These are phyloP conservation scores for Coelopa frigida DNA, from an alignment of 1,140 invertebrate species.

Conservation along the genomic window DNA sequence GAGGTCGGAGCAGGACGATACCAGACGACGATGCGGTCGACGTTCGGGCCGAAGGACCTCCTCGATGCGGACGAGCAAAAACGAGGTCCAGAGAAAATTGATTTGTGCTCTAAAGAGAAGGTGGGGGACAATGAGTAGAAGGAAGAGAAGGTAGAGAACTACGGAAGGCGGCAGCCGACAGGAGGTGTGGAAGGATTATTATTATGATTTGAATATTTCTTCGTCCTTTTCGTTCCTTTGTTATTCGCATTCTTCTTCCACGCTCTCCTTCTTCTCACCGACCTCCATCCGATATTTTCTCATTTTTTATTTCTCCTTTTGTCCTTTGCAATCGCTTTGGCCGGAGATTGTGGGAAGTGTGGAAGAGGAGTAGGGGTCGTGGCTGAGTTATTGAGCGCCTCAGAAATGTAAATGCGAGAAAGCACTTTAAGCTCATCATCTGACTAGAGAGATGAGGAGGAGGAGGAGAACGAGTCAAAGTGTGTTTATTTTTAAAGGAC, in stretches of 20 bases:
- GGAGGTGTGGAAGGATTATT: constrained; percentile 7
- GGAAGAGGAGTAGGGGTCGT: too few relatives aligned
- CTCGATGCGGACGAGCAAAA: background rate
- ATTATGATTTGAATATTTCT: constrained; percentile 1
- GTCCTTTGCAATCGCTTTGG: too few relatives aligned
- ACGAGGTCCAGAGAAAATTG: constrained; percentile 7
- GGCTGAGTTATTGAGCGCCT: too few relatives aligned
- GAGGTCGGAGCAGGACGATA: background rate
- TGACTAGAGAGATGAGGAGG: background rate
- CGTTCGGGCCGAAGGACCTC: background rate
- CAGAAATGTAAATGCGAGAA: constrained; percentile 8
- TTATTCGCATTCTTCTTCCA: constrained; percentile 16
- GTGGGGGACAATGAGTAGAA: background rate
- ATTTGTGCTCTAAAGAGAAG: constrained; percentile 4
- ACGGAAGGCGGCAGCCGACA: background rate
- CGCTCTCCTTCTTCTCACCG: background rate
- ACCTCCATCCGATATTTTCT: constrained; percentile 7
- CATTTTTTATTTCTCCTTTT: constrained; percentile 10
- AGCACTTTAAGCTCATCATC: constrained; percentile 7
- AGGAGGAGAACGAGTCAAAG: background rate
- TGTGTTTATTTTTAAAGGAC: too few relatives aligned
- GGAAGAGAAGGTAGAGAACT: background rate
- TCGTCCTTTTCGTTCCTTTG: constrained; percentile 4
- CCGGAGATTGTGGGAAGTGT: constrained; percentile 22
- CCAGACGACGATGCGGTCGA: too few relatives aligned